These are phyloP conservation scores for Chitala chitala DNA, from an alignment of 2,113 vertebrate species.

Conservation along the genomic window DNA sequence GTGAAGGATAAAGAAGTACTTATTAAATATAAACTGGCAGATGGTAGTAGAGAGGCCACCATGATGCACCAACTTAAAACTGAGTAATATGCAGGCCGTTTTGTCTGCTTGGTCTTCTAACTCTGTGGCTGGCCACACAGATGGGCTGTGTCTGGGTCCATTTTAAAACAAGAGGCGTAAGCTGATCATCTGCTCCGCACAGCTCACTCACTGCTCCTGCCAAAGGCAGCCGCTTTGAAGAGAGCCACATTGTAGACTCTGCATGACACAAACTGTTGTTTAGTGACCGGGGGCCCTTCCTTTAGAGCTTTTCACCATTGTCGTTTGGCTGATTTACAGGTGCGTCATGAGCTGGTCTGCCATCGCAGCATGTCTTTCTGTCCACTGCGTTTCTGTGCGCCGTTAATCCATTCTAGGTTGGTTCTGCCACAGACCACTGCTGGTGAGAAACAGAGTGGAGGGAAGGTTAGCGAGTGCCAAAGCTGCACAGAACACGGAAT, in stretches of 20 bases:
- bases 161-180: not conserved
- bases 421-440: not conserved
- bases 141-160: not conserved
- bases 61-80: not conserved
- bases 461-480: not conserved
- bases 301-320: constrained; percentile 2
- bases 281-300: no score
- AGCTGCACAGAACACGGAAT: not conserved
- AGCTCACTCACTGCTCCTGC: not conserved
- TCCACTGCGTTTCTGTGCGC: not conserved
- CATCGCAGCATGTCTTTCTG: not conserved
- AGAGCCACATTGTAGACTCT: no score
- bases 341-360: no score
- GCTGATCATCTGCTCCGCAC: not conserved
- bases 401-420: not conserved
- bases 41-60: not conserved
- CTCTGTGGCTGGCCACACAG: not conserved
- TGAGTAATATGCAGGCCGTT: not conserved
- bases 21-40: not conserved
- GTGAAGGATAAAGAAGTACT: not conserved
- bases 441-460: not conserved
- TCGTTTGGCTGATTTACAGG: not conserved
- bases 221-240: no score
- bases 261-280: no score
- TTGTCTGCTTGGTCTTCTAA: not conserved